These are phyloP conservation scores for Lates calcarifer DNA, from an alignment of 2,113 vertebrate genomes.

Conservation along the genomic window DNA sequence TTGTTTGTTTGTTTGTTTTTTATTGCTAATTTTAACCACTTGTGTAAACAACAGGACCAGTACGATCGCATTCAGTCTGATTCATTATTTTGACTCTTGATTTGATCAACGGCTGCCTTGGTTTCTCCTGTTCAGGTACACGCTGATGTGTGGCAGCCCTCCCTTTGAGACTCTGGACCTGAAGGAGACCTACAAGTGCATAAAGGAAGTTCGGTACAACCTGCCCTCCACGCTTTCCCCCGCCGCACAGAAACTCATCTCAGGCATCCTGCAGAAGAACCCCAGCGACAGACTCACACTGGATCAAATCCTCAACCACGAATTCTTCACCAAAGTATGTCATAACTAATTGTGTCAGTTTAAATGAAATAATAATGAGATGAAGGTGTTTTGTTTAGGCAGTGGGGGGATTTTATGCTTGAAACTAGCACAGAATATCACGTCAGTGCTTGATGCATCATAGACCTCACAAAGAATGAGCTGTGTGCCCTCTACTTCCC, in stretches of 20 bases:
- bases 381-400: too few species aligned
- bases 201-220: constrained; percentile 94
- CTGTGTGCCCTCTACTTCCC: background rate
- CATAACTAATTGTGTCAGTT: too few species aligned
- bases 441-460: background rate
- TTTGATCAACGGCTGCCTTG: background rate
- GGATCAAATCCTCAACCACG: constrained; percentile 95
- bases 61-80: too few species aligned
- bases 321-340: constrained; percentile 95
- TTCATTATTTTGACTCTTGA: background rate
- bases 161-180: constrained; percentile 97
- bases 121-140: constrained; percentile 88
- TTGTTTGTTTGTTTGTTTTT: background rate
- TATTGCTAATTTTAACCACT: background rate
- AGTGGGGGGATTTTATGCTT: too few species aligned
- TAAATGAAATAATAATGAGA: background rate
- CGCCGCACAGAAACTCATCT: constrained; percentile 92
- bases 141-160: constrained; percentile 94
- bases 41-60: too few species aligned
- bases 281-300: constrained; percentile 92
- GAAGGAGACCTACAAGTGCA: constrained; percentile 98
- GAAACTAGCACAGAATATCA: too few species aligned
- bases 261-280: constrained; percentile 90
- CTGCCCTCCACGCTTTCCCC: constrained; percentile 90
- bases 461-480: background rate